These are phyloP conservation scores for Apis florea DNA, from an alignment of 1,140 invertebrate genomes.

Conservation along the genomic window DNA sequence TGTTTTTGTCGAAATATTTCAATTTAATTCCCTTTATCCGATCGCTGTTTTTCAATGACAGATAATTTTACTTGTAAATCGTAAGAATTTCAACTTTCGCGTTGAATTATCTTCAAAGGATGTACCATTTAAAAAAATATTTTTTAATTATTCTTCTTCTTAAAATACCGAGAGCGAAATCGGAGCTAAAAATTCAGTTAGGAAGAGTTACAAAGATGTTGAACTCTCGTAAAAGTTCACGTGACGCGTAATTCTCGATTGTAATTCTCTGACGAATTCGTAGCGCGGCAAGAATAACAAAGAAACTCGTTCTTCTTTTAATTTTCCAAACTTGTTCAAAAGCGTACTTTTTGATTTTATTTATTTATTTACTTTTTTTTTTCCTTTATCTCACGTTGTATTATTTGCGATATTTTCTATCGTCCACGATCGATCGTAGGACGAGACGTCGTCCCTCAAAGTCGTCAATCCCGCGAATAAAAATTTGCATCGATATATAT, in stretches of 20 bases:
- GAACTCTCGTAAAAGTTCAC: neutral
- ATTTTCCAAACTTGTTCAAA: neutral
- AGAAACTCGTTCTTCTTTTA: neutral
- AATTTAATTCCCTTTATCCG: neutral
- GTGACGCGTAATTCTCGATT: neutral
- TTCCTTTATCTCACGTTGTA: neutral
- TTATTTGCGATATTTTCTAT: neutral
- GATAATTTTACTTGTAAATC: neutral
- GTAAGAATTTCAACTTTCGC: neutral
- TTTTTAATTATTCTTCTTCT: too few species aligned
- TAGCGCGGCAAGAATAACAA: neutral
- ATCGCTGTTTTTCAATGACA: neutral
- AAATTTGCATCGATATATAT: too few species aligned
- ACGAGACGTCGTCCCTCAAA: too few species aligned
- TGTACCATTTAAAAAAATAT: too few species aligned
- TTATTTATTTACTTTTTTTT: neutral
- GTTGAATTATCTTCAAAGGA: too few species aligned
- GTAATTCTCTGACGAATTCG: neutral
- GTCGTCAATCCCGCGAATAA: too few species aligned
- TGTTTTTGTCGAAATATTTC: neutral
- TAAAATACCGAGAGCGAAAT: too few species aligned
- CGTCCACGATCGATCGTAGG: too few species aligned
- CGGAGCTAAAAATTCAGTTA: too few species aligned
- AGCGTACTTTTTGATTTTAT: neutral
- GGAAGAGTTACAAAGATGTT: neutral